Evolutionary conservation across 2,888 invertebrate genomes (phyloP), one percentile per base, ranked within the genome.

Genomic region (Nephrotoma guestfalica): DNA sequence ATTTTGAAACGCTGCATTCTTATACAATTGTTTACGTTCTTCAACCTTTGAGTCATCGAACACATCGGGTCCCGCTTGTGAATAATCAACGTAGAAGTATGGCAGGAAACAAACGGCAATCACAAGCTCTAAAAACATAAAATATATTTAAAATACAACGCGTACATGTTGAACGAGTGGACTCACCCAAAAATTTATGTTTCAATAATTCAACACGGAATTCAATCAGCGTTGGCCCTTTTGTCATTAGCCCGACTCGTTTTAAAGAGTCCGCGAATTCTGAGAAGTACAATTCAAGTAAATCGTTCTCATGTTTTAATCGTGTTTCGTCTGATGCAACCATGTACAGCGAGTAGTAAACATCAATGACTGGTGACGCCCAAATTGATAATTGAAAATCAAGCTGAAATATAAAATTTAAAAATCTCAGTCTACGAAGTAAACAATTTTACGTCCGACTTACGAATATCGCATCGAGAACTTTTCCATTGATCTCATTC

Each of bases 351-450:
- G 86, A 11, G 86, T 87, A 88, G 4, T 83, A 71, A 0, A 88
- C 2, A 86, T 88, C 88, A 85, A 88, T 87, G 6, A 84, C 86
- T 6, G 87, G 86, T 40, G 88, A 86, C 45, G 86, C 87, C 87
- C 87, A 87, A n/a, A 87, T 47, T 15, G 87, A 86, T 9, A 88
- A 13, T 87, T 88, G 87, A 83, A 88, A 87, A 86, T 88, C 88
- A 84, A 88, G 30, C 88, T 88, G 30, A 85, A 57, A 45, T 6
- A 47, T 4, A 40, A 86, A 84, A 41, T 3, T 43, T 40, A 13
- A 40, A 18, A 47, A 30, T 3, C 6, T 30, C 30, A 30, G 11
- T n/a, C n/a, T 15, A 1, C 4, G n/a, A 13, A n/a, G 40, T 84
- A 84, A 84, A 41, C 15, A 7, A 85, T 9, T 40, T 40, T n/a